Conservation (phyloP, 2,888 invertebrate genomes). For the Spilosoma lubricipeda region DNA sequence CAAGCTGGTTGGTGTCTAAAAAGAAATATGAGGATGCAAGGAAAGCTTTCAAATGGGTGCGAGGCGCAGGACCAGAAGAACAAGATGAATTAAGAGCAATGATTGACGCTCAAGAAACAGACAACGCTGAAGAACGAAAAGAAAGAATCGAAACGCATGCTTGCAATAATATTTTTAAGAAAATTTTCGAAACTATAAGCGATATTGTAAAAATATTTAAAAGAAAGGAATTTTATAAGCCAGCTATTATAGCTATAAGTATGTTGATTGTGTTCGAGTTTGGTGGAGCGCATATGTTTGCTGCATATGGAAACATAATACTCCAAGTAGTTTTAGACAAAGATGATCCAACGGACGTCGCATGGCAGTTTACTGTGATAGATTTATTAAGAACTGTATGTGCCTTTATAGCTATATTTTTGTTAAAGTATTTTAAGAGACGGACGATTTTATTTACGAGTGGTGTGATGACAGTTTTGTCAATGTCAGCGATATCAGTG, state of each 20-base stretch:
- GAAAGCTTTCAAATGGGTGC: slow-evolving; percentile 86
- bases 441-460: slow-evolving; percentile 78
- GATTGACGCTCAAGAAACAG: slow-evolving; percentile 74
- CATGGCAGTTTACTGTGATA: slow-evolving; percentile 88
- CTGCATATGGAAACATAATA: slow-evolving; percentile 80
- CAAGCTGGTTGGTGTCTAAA: slow-evolving; percentile 88
- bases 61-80: slow-evolving; percentile 82
- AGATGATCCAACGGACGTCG: slow-evolving; percentile 68
- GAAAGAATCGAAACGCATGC: slow-evolving; percentile 54
- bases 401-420: slow-evolving; percentile 85
- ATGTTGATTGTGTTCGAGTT: slow-evolving; percentile 82
- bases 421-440: slow-evolving; percentile 74
- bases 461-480: slow-evolving; percentile 75
- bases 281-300: slow-evolving; percentile 81
- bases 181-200: slow-evolving; percentile 64
- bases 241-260: slow-evolving; percentile 78
- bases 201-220: slow-evolving; percentile 75
- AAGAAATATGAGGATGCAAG: slow-evolving; percentile 86
- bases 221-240: slow-evolving; percentile 81
- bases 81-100: slow-evolving; percentile 77
- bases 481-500: slow-evolving; percentile 70
- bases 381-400: slow-evolving; percentile 88
- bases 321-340: slow-evolving; percentile 76
- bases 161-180: slow-evolving; percentile 63
- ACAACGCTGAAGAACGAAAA: slow-evolving; percentile 61